A percentile compares a stretch with the other conserved stretches of the same genome.
Evolutionary conservation across 2,797 vertebrate species (phyloP).

Genomic region (Etheostoma nigrum): DNA sequence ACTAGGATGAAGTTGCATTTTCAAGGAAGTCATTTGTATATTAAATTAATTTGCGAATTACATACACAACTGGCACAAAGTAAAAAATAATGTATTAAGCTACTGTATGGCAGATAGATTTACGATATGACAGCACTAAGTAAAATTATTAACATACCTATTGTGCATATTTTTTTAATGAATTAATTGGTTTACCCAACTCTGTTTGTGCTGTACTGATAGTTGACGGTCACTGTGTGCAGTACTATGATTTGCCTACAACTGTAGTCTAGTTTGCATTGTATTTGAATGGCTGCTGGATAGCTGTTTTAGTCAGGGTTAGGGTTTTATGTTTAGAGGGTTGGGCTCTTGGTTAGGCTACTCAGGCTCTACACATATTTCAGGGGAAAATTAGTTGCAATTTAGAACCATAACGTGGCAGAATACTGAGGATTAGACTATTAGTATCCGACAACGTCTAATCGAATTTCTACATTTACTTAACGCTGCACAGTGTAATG

Average conservation of each 20-base stretch:
- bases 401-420: conserved; percentile 7
- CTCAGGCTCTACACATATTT: conserved; percentile 2
- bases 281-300: conserved; percentile 67
- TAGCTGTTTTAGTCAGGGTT: conserved; percentile 39
- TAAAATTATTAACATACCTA: background rate
- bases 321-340: conserved; percentile 1
- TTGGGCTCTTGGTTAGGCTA: conserved; percentile 7
- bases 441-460: background rate
- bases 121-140: background rate
- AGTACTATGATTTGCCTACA: conserved; percentile 76
- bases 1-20: conserved; percentile 9
- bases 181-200: conserved; percentile 33
- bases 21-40: background rate
- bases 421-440: background rate
- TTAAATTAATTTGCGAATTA: background rate
- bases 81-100: background rate
- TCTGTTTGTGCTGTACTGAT: conserved; percentile 21
- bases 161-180: background rate
- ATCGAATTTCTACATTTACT: background rate
- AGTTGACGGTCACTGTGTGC: conserved; percentile 61
- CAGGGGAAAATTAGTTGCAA: background rate
- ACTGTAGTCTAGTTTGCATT: conserved; percentile 71
- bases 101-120: background rate
- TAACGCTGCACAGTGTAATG: conserved; percentile 23
- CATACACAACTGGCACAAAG: background rate